Conservation (phyloP, 2,888 invertebrate genomes). For the Eilema sororculum region DNA sequence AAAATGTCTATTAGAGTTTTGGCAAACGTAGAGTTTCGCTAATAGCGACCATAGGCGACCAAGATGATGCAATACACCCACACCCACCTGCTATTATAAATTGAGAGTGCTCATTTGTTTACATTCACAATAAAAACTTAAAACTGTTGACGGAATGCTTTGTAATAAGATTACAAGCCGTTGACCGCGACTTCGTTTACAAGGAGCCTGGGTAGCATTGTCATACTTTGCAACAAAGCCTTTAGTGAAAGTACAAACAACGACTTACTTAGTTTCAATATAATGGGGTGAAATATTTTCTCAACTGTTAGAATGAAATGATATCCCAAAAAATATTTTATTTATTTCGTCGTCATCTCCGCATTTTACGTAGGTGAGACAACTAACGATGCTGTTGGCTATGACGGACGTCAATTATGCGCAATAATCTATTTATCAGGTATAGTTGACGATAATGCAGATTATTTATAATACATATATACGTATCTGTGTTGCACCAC, state of each 20-base stretch:
- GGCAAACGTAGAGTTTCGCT: slow-evolving; percentile 28
- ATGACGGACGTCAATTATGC: slow-evolving; percentile 48
- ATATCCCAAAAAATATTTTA: not conserved
- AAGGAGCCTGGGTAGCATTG: not conserved
- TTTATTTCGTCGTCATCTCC: slow-evolving; percentile 9
- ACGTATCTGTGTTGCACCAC: slow-evolving; percentile 40
- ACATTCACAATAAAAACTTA: slow-evolving; percentile 2
- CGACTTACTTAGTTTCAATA: not conserved
- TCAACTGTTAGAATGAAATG: not conserved
- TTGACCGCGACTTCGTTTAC: slow-evolving; percentile 2
- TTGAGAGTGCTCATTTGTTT: slow-evolving; percentile 20
- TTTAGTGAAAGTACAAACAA: not conserved
- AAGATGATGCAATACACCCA: slow-evolving; percentile 30
- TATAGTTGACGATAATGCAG: slow-evolving; percentile 39
- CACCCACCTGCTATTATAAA: slow-evolving; percentile 26
- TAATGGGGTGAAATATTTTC: not conserved
- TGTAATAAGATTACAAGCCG: not conserved
- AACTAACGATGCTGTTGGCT: slow-evolving; percentile 28
- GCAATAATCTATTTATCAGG: slow-evolving; percentile 53
- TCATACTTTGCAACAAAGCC: not conserved
- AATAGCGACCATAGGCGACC: slow-evolving; percentile 13
- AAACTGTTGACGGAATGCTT: not conserved
- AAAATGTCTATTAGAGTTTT: slow-evolving; percentile 25
- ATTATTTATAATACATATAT: slow-evolving; percentile 35
- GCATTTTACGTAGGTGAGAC: slow-evolving; percentile 21